Percentiles rank a stretch among this genome's conserved stretches.
Conservation (phyloP, 2,797 vertebrate species). For the Diglossa cyanea region DNA sequence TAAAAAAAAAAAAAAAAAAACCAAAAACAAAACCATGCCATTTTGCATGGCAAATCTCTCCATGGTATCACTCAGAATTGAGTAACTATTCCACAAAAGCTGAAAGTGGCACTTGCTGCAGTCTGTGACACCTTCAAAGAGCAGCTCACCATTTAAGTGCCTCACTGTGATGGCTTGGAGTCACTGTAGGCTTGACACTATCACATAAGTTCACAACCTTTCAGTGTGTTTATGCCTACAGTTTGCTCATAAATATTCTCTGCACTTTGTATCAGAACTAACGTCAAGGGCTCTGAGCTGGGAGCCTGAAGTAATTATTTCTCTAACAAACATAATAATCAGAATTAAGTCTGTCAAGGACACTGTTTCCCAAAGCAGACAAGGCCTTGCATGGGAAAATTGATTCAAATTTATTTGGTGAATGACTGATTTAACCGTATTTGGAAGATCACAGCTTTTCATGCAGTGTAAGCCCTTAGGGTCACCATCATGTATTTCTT, state of each 20-base stretch:
- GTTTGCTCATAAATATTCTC: background rate
- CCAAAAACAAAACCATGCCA: fast-evolving
- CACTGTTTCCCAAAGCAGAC: background rate
- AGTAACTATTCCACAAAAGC: background rate
- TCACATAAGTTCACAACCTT: fast-evolving
- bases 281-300: fast-evolving
- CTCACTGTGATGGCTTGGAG: fast-evolving
- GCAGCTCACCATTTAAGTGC: background rate
- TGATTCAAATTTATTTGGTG: background rate
- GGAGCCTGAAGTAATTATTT: background rate
- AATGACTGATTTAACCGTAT: background rate
- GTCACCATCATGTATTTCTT: background rate
- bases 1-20: fast-evolving
- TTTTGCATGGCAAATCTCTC: background rate
- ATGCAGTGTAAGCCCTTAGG: background rate
- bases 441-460: background rate
- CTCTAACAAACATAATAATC: background rate
- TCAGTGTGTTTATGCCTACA: background rate
- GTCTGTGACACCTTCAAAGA: background rate
- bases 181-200: background rate
- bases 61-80: background rate
- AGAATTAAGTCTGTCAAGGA: background rate
- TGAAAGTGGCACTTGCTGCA: background rate
- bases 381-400: background rate
- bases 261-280: background rate